Evolutionary conservation across 1,140 invertebrate genomes (phyloP).

Genomic region (Lithobius niger): DNA sequence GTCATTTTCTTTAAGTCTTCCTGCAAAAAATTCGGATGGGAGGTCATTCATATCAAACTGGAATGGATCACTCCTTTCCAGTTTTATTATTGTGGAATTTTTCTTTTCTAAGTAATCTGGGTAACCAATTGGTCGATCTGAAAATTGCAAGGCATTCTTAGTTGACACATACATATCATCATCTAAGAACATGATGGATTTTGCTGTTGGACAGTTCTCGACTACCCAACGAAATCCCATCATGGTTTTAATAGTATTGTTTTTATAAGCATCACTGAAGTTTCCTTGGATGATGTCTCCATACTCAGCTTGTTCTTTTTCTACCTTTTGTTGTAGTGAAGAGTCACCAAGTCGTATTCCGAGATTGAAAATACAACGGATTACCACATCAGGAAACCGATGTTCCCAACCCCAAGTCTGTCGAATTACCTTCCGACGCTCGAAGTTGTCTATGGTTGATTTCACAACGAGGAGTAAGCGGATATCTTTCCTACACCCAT

Average conservation of each 20-base stretch:
- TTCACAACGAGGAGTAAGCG: constrained; percentile 49
- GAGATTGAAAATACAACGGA: constrained; percentile 60
- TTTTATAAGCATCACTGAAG: constrained; percentile 72
- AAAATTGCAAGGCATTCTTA: constrained; percentile 64
- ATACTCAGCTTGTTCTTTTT: constrained; percentile 48
- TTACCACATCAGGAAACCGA: constrained; percentile 57
- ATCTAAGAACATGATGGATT: constrained; percentile 77
- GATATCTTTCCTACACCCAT: constrained; percentile 18
- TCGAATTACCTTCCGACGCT: constrained; percentile 53
- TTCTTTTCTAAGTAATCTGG: constrained; percentile 34
- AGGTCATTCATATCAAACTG: no score
- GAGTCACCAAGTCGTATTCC: constrained; percentile 40
- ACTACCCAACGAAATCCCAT: constrained; percentile 70
- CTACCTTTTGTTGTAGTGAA: constrained; percentile 28
- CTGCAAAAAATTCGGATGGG: no score
- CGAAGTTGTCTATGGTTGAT: constrained; percentile 57
- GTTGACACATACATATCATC: constrained; percentile 86
- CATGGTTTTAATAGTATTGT: constrained; percentile 88
- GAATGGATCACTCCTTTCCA: no score
- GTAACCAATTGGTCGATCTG: constrained; percentile 54
- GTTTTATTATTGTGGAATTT: neutral
- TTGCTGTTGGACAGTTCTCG: constrained; percentile 52
- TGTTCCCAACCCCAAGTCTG: constrained; percentile 70
- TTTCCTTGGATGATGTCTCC: constrained; percentile 70
- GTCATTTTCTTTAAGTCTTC: no score